These are phyloP conservation scores for Recurvirostra avosetta DNA, from an alignment of 2,113 vertebrate genomes.

Conservation along the genomic window DNA sequence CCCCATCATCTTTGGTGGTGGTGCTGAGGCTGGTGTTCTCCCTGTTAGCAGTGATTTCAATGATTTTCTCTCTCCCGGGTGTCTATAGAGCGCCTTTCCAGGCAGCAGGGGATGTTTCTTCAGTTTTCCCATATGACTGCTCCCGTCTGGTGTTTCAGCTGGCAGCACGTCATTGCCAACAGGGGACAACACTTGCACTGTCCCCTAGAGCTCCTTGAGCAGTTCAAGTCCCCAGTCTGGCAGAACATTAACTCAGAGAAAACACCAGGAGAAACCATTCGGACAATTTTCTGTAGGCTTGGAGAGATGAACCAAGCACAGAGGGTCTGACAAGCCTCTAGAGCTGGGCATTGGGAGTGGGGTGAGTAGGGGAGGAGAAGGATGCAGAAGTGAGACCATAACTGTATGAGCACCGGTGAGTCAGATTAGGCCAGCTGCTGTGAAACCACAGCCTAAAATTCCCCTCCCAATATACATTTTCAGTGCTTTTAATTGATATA, in stretches of 20 bases:
- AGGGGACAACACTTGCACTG: neutral
- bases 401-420: neutral
- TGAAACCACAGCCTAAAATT: neutral
- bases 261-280: neutral
- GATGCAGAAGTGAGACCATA: neutral
- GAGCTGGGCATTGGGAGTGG: neutral
- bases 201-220: neutral
- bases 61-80: neutral
- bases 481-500: neutral
- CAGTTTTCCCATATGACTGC: neutral
- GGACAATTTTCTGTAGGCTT: neutral
- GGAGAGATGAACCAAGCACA: neutral
- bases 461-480: neutral
- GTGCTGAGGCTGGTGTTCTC: neutral
- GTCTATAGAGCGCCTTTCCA: neutral
- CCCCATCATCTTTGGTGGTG: neutral
- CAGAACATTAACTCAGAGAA: neutral
- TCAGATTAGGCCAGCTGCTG: neutral
- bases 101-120: neutral
- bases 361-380: neutral
- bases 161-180: neutral
- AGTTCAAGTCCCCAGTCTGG: neutral
- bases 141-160: neutral
- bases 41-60: neutral
- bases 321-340: neutral